Percentiles rank a stretch among this genome's conserved stretches.
These are phyloP conservation scores for Brachionus asplanchnoidis DNA, from an alignment of 1,140 invertebrate genomes.

Conservation along the genomic window DNA sequence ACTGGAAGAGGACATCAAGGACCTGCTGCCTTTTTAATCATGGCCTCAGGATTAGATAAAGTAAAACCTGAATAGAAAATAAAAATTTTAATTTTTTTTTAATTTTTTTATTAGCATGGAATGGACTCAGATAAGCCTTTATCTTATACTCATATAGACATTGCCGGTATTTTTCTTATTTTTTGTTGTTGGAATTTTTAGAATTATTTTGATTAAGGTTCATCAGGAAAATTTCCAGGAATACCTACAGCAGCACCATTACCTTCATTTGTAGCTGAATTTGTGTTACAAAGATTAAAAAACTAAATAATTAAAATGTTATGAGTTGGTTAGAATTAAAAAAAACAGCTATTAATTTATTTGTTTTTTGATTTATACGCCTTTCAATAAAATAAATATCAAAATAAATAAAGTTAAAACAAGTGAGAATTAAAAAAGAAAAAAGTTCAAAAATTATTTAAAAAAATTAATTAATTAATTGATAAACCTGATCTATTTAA, in stretches of 20 bases:
- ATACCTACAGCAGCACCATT: slow-evolving; percentile 34
- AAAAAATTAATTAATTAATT: background rate
- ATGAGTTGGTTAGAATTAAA: background rate
- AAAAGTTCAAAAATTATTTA: background rate
- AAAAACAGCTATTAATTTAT: no score
- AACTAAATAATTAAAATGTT: background rate
- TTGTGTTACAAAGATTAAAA: slow-evolving; percentile 13
- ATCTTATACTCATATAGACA: slow-evolving; percentile 40
- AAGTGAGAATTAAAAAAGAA: no score
- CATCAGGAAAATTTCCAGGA: slow-evolving; percentile 35
- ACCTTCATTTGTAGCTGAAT: slow-evolving; percentile 22
- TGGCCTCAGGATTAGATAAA: slow-evolving; percentile 78
- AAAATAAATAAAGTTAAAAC: no score
- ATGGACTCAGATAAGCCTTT: slow-evolving; percentile 17
- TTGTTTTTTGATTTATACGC: no score
- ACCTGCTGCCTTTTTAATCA: slow-evolving; percentile 83
- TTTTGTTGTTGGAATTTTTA: background rate
- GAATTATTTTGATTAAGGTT: background rate
- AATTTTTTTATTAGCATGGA: background rate
- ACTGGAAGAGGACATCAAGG: slow-evolving; percentile 77
- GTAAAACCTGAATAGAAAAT: background rate
- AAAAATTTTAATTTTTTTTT: background rate
- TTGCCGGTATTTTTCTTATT: slow-evolving; percentile 1
- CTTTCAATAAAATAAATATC: no score
- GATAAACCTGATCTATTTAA: no score